Conservation (phyloP, 2,888 invertebrate genomes). For the Caenorhabditis panamensis region DNA sequence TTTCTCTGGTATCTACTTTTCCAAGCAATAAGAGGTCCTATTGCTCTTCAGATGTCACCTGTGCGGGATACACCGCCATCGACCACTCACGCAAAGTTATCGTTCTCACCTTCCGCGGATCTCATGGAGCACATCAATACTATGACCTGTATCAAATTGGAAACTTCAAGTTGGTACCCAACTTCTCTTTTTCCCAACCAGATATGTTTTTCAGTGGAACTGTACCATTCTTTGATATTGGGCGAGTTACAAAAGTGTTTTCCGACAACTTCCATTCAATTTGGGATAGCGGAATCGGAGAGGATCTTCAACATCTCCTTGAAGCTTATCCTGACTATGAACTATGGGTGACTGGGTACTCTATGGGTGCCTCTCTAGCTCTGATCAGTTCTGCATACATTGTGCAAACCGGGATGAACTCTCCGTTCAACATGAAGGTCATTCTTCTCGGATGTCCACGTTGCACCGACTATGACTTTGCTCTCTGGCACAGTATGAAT, state of each 20-base stretch:
- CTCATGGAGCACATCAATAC: constrained; percentile 46
- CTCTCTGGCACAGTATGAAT: constrained; percentile 32
- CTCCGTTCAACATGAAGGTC: constrained; percentile 38
- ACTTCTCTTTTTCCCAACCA: background rate
- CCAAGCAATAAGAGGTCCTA: no score
- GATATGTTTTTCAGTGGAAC: constrained; percentile 38
- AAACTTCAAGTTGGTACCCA: constrained; percentile 30
- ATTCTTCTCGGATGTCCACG: constrained; percentile 21
- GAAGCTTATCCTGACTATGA: constrained; percentile 31
- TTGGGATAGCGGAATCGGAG: constrained; percentile 37
- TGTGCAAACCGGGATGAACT: constrained; percentile 20
- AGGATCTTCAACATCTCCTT: constrained; percentile 32
- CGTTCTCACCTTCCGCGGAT: constrained; percentile 33
- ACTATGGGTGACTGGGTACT: constrained; percentile 43
- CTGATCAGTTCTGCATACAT: constrained; percentile 23
- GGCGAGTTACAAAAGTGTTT: constrained; percentile 35
- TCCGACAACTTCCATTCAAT: constrained; percentile 35
- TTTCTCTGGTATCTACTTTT: constrained; percentile 20
- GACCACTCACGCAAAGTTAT: constrained; percentile 27
- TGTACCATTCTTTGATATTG: constrained; percentile 34
- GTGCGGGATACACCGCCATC: constrained; percentile 42
- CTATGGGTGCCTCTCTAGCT: constrained; percentile 37
- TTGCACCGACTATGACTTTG: constrained; percentile 36
- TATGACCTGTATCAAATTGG: constrained; percentile 26
- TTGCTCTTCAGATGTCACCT: constrained; percentile 41